These are phyloP conservation scores for Oligia strigilis DNA, from an alignment of 2,888 invertebrate species.

Conservation along the genomic window DNA sequence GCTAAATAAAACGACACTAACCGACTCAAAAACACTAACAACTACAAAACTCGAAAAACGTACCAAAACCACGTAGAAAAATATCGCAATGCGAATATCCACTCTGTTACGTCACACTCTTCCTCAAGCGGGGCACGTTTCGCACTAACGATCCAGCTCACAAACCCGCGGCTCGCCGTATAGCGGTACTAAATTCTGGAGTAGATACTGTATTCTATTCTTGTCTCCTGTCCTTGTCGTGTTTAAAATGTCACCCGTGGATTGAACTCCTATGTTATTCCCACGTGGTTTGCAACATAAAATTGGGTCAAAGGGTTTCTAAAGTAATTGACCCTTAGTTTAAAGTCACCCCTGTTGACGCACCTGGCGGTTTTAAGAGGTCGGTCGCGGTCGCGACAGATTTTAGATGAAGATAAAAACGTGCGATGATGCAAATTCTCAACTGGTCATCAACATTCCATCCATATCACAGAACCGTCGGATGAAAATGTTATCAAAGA, in stretches of 20 bases:
- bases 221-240: conserved; percentile 54
- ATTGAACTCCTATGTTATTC: conserved; percentile 9
- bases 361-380: conserved; percentile 2
- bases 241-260: conserved; percentile 42
- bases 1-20: background rate
- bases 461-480: background rate
- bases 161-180: conserved; percentile 35
- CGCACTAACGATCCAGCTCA: conserved; percentile 56
- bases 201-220: conserved; percentile 53
- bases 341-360: background rate
- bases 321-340: background rate
- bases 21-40: background rate
- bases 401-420: background rate
- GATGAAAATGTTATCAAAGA: background rate
- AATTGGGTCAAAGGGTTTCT: conserved; percentile 30
- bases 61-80: conserved; percentile 31
- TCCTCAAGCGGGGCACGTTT: conserved; percentile 34
- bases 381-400: background rate
- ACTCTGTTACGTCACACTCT: conserved; percentile 43
- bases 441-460: background rate
- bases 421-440: background rate
- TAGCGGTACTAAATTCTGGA: conserved; percentile 60
- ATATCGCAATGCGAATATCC: conserved; percentile 15
- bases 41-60: background rate
- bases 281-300: conserved; percentile 21